phyloP scores from a whole-genome alignment of 2,797 vertebrate genomes.

The Sciaenops ocellatus region DNA sequence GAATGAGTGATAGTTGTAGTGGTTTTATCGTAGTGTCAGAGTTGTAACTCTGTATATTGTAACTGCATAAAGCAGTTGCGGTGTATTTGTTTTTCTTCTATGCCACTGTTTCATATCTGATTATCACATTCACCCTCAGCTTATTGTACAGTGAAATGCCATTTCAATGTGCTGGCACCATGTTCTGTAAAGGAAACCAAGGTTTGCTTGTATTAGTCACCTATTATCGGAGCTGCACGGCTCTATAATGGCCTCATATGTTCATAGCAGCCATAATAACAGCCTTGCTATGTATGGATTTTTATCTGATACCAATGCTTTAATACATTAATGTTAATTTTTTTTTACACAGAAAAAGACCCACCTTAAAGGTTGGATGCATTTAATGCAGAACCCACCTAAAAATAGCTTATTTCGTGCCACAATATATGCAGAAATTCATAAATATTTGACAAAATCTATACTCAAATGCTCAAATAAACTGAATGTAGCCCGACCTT shows the following conservation, averaged over 20 bases:
- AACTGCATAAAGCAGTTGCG: background rate
- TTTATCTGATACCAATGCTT: background rate
- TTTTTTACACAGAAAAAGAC: background rate
- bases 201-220: constrained; percentile 12
- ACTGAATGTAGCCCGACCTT: background rate
- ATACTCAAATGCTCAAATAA: background rate
- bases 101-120: constrained; percentile 6
- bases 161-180: background rate
- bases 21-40: too few relatives aligned
- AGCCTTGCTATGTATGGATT: constrained; percentile 8
- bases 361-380: background rate
- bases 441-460: background rate
- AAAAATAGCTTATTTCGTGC: background rate
- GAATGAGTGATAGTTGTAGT: constrained; percentile 42
- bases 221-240: constrained; percentile 23
- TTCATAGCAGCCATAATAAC: constrained; percentile 13
- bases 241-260: background rate
- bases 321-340: background rate
- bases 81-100: background rate
- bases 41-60: background rate
- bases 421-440: background rate
- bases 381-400: background rate
- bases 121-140: background rate
- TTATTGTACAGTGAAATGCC: constrained; percentile 23
- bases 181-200: constrained; percentile 25